phyloP scores from a whole-genome alignment of 2,888 invertebrate genomes.

The Drosophila borealis region DNA sequence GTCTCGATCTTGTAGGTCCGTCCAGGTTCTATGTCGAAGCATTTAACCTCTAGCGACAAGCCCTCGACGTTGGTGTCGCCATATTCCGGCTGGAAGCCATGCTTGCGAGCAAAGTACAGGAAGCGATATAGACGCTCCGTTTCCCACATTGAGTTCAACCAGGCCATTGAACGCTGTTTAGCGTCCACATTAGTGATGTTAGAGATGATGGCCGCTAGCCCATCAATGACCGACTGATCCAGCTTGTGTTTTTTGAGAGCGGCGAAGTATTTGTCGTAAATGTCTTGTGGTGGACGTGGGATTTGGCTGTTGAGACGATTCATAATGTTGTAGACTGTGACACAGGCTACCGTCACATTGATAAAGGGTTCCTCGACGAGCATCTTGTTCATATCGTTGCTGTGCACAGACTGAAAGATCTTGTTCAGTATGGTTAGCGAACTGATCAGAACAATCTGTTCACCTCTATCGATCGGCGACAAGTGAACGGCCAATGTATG shows the following conservation, averaged over 20 bases:
- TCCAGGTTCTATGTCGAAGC: neutral
- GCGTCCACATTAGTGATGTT: neutral
- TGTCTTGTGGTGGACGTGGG: constrained; percentile 30
- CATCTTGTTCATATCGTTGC: neutral
- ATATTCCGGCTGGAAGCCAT: constrained; percentile 8
- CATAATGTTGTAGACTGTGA: constrained; percentile 31
- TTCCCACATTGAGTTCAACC: constrained; percentile 56
- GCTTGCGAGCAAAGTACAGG: constrained; percentile 2
- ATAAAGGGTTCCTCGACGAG: constrained; percentile 24
- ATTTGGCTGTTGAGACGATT: neutral
- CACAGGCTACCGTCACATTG: constrained; percentile 34
- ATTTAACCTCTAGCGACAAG: constrained; percentile 22
- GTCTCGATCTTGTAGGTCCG: constrained; percentile 14
- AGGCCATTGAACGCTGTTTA: constrained; percentile 5
- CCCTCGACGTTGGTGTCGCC: neutral
- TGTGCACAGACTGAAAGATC: constrained; percentile 19
- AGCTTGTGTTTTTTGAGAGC: neutral
- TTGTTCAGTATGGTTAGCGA: constrained; percentile 29
- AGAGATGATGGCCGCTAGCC: constrained; percentile 2
- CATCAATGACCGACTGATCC: constrained; percentile 12
- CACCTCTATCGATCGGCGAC: constrained; percentile 3
- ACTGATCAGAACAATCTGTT: neutral
- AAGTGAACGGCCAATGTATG: constrained; percentile 29
- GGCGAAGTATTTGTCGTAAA: constrained; percentile 24
- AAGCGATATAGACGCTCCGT: constrained; percentile 37